Base-by-base conservation (phyloP, 2,113 vertebrate species). In the Dendrocopos noguchii region DNA sequence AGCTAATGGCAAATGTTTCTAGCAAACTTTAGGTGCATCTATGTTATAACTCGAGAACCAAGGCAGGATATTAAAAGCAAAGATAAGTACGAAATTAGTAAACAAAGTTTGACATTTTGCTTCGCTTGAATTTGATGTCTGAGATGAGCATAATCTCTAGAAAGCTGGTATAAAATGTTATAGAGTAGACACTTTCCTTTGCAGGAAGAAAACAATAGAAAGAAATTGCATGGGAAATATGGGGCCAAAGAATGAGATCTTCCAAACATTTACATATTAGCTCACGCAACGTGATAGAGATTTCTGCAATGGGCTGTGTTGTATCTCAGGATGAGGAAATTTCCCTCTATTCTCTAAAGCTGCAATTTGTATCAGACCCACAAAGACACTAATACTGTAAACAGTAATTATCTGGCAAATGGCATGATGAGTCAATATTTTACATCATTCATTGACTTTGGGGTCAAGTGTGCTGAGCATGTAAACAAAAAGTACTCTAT, bases 1-100 rank as follows among this genome's bases (percentile, higher is more conserved):
- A 97, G 98, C 97, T 98, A 98, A 98, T 98, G 97, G 98, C 98
- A 98, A 98, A 98, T 98, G 98, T 98, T 98, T 98, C 95, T 96
- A 98, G 97, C 95, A 56, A 98, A 98, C 97, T 98, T 98, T 98
- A 97, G 97, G 97, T 97, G 98, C 96, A 96, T 98, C 97, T 97
- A 94, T 68, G 95, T 95, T 98, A 98, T 98, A 97, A 96, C 97
- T 98, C 97, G 98, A 97, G 97, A 98, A 98, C 97, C 97, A 98
- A 98, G 97, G 97, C 96, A 97, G 97, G 97, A 97, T 98, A 98
- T 97, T 97, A 97, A 97, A 97, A 95, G 91, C 96, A 97, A 96
- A 97, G 93, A 97, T 97, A 97, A 97, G 89, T 96, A 96, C 73
- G 61, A 97, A 97, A 98, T 97, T 98, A 97, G 96, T 97, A 98